Conservation (phyloP, 2,797 vertebrate genomes). For the Propithecus deckenii region DNA sequence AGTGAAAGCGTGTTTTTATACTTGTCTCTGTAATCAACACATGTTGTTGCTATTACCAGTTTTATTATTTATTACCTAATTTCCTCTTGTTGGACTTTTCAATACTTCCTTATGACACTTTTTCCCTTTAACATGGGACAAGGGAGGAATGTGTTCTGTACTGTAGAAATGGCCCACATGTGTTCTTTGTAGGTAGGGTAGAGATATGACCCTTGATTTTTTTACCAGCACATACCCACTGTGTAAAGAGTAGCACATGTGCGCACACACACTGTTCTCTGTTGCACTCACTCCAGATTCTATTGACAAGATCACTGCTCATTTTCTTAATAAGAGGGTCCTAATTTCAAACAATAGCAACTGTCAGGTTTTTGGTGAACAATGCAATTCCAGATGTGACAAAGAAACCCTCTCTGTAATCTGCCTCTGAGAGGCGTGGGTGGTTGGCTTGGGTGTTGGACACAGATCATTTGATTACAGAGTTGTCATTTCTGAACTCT, state of each 20-base stretch:
- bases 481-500: slow-evolving; percentile 38
- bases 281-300: background rate
- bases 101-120: background rate
- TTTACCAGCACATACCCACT: background rate
- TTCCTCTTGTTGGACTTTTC: background rate
- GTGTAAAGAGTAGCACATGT: background rate
- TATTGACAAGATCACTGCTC: background rate
- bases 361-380: background rate
- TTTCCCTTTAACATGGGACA: background rate
- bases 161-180: background rate
- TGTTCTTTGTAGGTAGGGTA: background rate
- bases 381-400: background rate
- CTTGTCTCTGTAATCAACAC: background rate
- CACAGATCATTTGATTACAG: background rate
- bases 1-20: background rate
- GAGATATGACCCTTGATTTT: background rate
- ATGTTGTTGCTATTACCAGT: background rate
- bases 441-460: background rate
- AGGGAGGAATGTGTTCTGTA: background rate
- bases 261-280: background rate
- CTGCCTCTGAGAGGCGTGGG: background rate
- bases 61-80: background rate
- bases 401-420: background rate
- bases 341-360: slow-evolving; percentile 46
- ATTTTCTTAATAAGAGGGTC: slow-evolving; percentile 35